These are phyloP conservation scores for Sturnus vulgaris DNA, from an alignment of 2,113 vertebrate genomes.

Conservation along the genomic window DNA sequence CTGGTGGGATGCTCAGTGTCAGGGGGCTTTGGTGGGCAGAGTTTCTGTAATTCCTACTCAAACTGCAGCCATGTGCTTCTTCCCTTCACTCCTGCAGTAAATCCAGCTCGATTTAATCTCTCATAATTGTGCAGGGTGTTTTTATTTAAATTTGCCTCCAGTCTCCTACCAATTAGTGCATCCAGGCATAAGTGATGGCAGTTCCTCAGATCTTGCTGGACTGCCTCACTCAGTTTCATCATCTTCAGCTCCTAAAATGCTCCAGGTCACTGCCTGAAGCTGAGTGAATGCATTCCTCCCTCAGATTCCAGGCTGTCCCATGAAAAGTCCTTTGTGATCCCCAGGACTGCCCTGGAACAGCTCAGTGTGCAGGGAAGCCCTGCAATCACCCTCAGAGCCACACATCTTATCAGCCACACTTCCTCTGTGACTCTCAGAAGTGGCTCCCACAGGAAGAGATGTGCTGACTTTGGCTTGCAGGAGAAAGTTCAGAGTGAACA, in stretches of 20 bases:
- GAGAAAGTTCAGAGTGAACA: background rate
- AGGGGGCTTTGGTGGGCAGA: background rate
- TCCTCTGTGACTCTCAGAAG: background rate
- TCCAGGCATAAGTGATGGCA: background rate
- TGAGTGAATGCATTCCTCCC: background rate
- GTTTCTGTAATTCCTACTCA: background rate
- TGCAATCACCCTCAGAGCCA: background rate
- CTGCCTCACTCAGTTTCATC: background rate
- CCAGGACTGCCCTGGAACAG: background rate
- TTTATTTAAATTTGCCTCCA: slow-evolving; percentile 11
- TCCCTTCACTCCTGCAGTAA: background rate
- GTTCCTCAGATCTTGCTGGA: background rate
- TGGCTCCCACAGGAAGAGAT: background rate
- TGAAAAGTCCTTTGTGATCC: background rate
- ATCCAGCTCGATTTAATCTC: background rate
- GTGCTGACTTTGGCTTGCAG: background rate
- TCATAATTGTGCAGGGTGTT: background rate
- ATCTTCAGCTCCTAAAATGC: background rate
- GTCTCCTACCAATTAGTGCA: background rate
- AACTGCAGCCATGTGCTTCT: background rate
- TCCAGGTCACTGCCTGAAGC: background rate
- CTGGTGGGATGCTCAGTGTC: background rate
- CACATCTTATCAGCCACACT: rapidly evolving
- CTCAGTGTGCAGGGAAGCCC: background rate
- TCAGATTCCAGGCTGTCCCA: rapidly evolving